These are phyloP conservation scores for Tricholaema leucomelas DNA, from an alignment of 2,113 vertebrate genomes.

Conservation along the genomic window DNA sequence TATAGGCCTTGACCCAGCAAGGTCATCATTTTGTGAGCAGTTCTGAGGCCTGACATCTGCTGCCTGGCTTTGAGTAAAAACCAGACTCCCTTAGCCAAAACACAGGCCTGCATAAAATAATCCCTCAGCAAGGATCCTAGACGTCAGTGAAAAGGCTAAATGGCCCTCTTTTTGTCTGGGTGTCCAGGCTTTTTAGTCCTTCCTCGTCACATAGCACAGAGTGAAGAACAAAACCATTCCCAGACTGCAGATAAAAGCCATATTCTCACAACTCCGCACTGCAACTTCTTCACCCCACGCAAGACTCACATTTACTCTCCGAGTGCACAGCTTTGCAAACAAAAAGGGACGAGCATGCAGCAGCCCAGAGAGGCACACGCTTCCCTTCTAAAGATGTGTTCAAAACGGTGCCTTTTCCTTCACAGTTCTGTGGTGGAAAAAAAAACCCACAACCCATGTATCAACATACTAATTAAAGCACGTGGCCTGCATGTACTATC, in stretches of 20 bases:
- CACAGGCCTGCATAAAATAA: conserved; percentile 77
- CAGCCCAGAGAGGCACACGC: background rate
- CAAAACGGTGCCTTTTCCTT: background rate
- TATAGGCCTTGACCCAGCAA: conserved; percentile 76
- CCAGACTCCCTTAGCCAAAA: conserved; percentile 73
- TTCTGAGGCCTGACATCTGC: conserved; percentile 82
- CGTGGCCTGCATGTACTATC: accelerated
- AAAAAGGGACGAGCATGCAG: background rate
- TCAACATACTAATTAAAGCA: background rate
- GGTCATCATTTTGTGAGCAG: conserved; percentile 77
- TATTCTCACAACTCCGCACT: conserved; percentile 55
- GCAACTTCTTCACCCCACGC: conserved; percentile 59
- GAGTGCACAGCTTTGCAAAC: background rate
- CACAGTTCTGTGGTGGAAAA: background rate
- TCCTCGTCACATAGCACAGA: conserved; percentile 49
- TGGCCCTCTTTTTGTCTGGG: conserved; percentile 69
- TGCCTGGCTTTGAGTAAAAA: conserved; percentile 77
- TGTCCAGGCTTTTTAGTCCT: conserved; percentile 68
- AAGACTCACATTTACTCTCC: background rate
- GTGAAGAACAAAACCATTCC: conserved; percentile 63
- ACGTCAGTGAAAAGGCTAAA: conserved; percentile 76
- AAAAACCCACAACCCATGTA: too few relatives aligned
- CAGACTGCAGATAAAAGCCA: conserved; percentile 66
- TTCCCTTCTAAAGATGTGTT: background rate
- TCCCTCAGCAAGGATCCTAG: conserved; percentile 79